phyloP scores from a whole-genome alignment of 2,113 vertebrate species.

The Aptenodytes forsteri region DNA sequence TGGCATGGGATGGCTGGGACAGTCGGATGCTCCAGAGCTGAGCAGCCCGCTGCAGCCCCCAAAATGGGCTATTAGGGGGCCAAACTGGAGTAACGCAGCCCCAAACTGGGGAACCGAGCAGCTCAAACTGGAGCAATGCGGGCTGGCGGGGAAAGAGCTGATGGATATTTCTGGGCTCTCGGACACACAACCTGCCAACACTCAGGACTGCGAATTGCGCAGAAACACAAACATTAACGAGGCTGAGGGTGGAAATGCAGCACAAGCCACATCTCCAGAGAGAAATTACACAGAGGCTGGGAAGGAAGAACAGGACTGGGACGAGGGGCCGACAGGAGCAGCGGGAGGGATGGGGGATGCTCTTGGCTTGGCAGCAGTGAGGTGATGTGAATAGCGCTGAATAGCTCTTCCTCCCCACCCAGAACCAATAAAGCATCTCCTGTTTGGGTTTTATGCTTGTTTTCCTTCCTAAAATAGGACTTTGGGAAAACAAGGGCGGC shows the following conservation, averaged over 20 bases:
- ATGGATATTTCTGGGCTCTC: background rate
- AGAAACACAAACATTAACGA: background rate
- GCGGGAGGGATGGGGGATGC: background rate
- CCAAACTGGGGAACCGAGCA: background rate
- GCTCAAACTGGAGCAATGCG: rapidly evolving
- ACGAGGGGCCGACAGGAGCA: rapidly evolving
- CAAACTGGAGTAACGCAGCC: background rate
- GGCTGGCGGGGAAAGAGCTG: background rate
- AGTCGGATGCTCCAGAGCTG: rapidly evolving
- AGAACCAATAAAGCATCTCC: background rate
- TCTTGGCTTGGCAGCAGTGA: background rate
- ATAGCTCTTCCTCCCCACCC: background rate
- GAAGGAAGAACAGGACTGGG: background rate
- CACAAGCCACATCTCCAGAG: rapidly evolving
- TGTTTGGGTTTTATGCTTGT: background rate
- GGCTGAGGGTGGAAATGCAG: background rate
- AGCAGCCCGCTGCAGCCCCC: background rate
- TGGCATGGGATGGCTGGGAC: background rate
- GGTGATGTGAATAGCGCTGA: background rate
- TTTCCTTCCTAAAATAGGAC: background rate
- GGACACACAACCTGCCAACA: background rate
- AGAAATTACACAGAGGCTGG: rapidly evolving
- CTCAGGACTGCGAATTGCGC: background rate
- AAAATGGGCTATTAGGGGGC: background rate
- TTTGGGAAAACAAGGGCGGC: background rate